Percentiles rank a stretch among this genome's conserved stretches.
phyloP scores from a whole-genome alignment of 2,113 vertebrate genomes.

The Anhinga anhinga region DNA sequence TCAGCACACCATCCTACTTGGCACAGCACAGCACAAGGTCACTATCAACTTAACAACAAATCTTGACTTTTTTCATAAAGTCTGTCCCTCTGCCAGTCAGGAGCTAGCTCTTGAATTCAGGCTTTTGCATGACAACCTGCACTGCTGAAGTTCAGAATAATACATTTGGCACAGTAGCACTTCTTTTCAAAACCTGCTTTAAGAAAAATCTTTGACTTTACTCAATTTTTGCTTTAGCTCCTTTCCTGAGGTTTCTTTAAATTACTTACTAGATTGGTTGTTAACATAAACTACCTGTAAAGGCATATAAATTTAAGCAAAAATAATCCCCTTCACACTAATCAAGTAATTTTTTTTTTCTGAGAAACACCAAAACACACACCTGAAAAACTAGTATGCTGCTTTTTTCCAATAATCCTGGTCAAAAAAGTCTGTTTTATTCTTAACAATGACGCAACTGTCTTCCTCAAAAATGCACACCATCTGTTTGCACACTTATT shows the following conservation, averaged over 20 bases:
- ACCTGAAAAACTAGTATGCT: background rate
- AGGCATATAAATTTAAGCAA: background rate
- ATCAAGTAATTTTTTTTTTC: background rate
- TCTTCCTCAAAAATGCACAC: background rate
- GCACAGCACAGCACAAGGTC: background rate
- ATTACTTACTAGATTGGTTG: background rate
- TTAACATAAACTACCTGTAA: background rate
- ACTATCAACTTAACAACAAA: background rate
- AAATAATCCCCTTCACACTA: background rate
- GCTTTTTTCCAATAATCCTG: background rate
- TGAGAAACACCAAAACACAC: background rate
- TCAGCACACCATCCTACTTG: background rate
- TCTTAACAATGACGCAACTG: background rate
- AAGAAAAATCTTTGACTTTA: background rate
- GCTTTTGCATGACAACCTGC: background rate
- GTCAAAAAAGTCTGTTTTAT: background rate
- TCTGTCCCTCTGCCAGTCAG: background rate
- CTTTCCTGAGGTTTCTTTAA: background rate
- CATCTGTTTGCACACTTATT: background rate
- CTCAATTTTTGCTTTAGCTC: background rate
- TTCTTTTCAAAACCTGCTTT: background rate
- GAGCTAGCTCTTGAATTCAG: background rate
- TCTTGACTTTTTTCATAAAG: background rate
- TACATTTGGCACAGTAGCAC: accelerated
- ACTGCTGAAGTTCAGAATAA: background rate